Evolutionary conservation across 2,113 vertebrate species (phyloP).

Genomic region (Eidolon helvum): DNA sequence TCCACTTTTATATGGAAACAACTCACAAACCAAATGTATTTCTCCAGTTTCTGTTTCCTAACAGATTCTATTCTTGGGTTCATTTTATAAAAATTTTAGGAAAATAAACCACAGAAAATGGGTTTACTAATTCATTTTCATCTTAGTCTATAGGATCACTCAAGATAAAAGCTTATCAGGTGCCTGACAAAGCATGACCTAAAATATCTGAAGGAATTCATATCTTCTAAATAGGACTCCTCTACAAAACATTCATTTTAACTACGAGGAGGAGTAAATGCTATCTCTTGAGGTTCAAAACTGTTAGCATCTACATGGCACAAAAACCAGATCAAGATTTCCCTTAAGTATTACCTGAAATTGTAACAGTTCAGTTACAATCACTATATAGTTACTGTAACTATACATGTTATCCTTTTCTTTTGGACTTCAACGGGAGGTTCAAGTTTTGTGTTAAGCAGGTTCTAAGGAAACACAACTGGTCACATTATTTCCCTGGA

Average conservation of each 20-base stretch:
- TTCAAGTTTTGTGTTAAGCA: neutral
- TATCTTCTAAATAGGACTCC: neutral
- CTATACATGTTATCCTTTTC: neutral
- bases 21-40: slow-evolving; percentile 6
- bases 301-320: neutral
- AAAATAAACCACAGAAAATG: neutral
- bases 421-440: neutral
- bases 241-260: neutral
- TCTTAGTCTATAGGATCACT: neutral
- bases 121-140: neutral
- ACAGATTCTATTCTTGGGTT: neutral
- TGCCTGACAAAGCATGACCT: neutral
- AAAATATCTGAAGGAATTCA: neutral
- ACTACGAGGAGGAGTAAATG: neutral
- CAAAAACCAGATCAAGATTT: neutral
- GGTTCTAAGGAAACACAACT: neutral
- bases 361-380: neutral
- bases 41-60: neutral
- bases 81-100: neutral
- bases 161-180: slow-evolving; percentile 17
- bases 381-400: neutral
- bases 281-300: neutral
- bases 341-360: neutral
- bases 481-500: neutral
- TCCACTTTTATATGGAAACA: neutral